A percentile compares a stretch with the other conserved stretches of the same genome.
Evolutionary conservation across 1,140 invertebrate genomes (phyloP).

Genomic region (Orius insidiosus): DNA sequence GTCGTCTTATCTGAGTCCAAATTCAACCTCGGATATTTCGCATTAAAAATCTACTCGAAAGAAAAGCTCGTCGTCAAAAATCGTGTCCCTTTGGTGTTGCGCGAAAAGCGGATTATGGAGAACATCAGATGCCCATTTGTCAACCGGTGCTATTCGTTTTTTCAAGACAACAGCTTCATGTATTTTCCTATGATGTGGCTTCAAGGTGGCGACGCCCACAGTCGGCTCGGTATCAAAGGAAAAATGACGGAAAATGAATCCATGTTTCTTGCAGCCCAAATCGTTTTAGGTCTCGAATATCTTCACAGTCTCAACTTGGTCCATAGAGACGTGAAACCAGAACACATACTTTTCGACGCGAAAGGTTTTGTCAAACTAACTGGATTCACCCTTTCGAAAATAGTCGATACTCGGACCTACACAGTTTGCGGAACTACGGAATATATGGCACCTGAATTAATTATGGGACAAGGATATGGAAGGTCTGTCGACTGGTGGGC

Average conservation of each 20-base stretch:
- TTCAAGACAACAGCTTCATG: slow-evolving; percentile 75
- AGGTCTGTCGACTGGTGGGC: slow-evolving; percentile 97
- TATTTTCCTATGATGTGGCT: slow-evolving; percentile 68
- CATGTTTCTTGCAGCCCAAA: slow-evolving; percentile 86
- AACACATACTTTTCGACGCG: slow-evolving; percentile 79
- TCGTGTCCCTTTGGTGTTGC: slow-evolving; percentile 68
- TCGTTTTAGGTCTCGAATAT: slow-evolving; percentile 83
- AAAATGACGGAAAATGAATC: slow-evolving; percentile 64
- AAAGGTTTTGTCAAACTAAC: slow-evolving; percentile 45
- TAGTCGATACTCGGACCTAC: slow-evolving; percentile 50
- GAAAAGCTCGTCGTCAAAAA: slow-evolving; percentile 67
- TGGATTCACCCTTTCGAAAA: slow-evolving; percentile 20
- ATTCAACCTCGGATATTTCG: slow-evolving; percentile 39
- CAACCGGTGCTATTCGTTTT: slow-evolving; percentile 62
- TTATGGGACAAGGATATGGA: slow-evolving; percentile 87
- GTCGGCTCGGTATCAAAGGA: slow-evolving; percentile 47
- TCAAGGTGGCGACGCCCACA: slow-evolving; percentile 70
- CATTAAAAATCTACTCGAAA: slow-evolving; percentile 86
- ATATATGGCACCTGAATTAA: slow-evolving; percentile 89
- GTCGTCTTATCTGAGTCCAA: slow-evolving; percentile 65
- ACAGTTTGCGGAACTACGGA: slow-evolving; percentile 93
- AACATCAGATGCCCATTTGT: slow-evolving; percentile 68
- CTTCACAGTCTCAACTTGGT: slow-evolving; percentile 78
- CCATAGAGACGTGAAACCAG: slow-evolving; percentile 90
- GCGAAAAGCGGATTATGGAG: slow-evolving; percentile 71